phyloP scores from a whole-genome alignment of 1,140 invertebrate genomes.

The Metopolophium dirhodum region DNA sequence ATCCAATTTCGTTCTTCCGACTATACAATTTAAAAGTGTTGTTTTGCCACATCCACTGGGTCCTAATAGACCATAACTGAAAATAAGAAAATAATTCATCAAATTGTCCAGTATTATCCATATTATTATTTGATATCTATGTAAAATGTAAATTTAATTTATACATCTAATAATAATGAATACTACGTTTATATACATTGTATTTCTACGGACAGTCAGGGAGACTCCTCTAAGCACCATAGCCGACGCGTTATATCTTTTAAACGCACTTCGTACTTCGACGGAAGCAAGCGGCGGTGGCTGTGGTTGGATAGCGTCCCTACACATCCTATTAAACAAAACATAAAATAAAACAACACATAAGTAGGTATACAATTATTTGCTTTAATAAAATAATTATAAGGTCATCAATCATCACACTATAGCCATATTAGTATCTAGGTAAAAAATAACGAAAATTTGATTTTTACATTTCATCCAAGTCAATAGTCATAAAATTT shows the following conservation, averaged over 20 bases:
- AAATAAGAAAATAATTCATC: slow-evolving; percentile 41
- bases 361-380: not conserved
- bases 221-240: slow-evolving; percentile 59
- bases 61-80: slow-evolving; percentile 84
- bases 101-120: not conserved
- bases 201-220: slow-evolving; percentile 60
- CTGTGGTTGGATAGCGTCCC: slow-evolving; percentile 43
- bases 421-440: not conserved
- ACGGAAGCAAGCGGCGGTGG: slow-evolving; percentile 23
- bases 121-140: not conserved
- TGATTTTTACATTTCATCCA: not conserved
- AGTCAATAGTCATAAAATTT: not conserved
- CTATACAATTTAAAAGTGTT: slow-evolving; percentile 84
- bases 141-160: slow-evolving; percentile 33
- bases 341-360: not conserved
- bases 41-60: slow-evolving; percentile 87
- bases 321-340: slow-evolving; percentile 40
- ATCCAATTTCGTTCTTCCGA: slow-evolving; percentile 79
- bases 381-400: not conserved
- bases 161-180: slow-evolving; percentile 49
- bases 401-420: not conserved
- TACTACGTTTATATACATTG: slow-evolving; percentile 56
- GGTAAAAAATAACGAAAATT: not conserved
- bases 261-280: slow-evolving; percentile 58
- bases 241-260: slow-evolving; percentile 57